Evolutionary conservation across 1,140 invertebrate species (phyloP).

Genomic region (Oreohelix idahoensis): DNA sequence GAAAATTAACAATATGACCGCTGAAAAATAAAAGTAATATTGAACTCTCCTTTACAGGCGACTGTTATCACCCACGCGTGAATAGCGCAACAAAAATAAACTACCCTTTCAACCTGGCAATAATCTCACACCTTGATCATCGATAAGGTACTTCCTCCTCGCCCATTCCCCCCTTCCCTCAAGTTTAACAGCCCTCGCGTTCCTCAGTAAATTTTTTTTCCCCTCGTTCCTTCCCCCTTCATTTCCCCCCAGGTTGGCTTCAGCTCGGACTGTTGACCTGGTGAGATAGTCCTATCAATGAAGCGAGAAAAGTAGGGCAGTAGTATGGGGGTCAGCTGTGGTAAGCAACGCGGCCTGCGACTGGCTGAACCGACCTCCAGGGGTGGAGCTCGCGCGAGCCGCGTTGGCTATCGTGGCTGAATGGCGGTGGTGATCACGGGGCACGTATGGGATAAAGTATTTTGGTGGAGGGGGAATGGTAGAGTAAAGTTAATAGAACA

Average conservation of each 20-base stretch:
- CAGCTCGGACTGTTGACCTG: constrained; percentile 28
- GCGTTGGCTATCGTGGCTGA: constrained; percentile 23
- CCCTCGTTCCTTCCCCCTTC: too few relatives aligned
- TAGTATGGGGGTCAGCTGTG: constrained; percentile 47
- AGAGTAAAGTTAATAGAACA: not conserved
- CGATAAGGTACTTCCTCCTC: not conserved
- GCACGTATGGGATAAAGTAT: constrained; percentile 37
- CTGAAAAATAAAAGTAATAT: too few relatives aligned
- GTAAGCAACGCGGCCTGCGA: constrained; percentile 32
- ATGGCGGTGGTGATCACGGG: constrained; percentile 3
- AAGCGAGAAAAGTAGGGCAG: constrained; percentile 45
- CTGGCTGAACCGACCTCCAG: constrained; percentile 26
- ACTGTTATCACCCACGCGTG: too few relatives aligned
- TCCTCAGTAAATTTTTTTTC: too few relatives aligned
- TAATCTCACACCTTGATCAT: not conserved
- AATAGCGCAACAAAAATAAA: too few relatives aligned
- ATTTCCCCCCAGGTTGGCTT: not conserved
- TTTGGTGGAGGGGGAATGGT: not conserved
- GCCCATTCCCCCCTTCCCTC: too few relatives aligned
- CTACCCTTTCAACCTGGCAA: too few relatives aligned
- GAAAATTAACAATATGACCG: too few relatives aligned
- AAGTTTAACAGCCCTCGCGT: too few relatives aligned
- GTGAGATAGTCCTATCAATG: constrained; percentile 38
- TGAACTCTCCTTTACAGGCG: too few relatives aligned
- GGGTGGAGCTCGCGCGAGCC: constrained; percentile 31